These are phyloP conservation scores for Lepus timidus DNA, from an alignment of 2,113 vertebrate species.

Conservation along the genomic window DNA sequence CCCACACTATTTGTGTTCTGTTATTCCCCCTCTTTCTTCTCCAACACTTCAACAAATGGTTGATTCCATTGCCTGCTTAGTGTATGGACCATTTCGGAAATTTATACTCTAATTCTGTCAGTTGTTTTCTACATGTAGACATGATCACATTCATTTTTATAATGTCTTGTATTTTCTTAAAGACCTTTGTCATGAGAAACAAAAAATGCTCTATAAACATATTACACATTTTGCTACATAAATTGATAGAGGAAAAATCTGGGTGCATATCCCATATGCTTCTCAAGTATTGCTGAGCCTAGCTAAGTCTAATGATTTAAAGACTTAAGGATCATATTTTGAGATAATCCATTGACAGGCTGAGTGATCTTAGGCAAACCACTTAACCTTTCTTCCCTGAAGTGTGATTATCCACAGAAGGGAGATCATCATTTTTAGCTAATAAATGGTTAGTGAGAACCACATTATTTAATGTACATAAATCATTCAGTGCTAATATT, in stretches of 20 bases:
- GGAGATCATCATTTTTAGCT: conserved; percentile 72
- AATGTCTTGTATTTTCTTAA: conserved; percentile 30
- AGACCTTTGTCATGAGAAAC: conserved; percentile 1
- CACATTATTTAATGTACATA: conserved; percentile 78
- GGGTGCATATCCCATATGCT: not conserved
- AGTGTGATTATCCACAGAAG: conserved; percentile 64
- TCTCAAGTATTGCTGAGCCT: conserved; percentile 59
- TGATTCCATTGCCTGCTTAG: not conserved
- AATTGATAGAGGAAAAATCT: conserved; percentile 39
- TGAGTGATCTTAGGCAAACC: conserved; percentile 69
- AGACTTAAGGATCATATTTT: conserved; percentile 66
- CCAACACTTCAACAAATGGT: not conserved
- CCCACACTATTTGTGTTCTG: not conserved
- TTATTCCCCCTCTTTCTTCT: not conserved
- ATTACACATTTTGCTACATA: conserved; percentile 27
- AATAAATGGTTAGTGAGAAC: conserved; percentile 73
- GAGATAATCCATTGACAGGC: conserved; percentile 73
- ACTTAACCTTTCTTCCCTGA: conserved; percentile 76
- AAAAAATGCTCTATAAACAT: conserved; percentile 48
- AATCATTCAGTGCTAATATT: conserved; percentile 77
- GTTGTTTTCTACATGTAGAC: not conserved
- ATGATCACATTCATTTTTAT: conserved; percentile 30
- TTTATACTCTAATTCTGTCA: not conserved
- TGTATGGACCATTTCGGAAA: conserved; percentile 15
- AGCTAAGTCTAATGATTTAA: conserved; percentile 67